Conservation (phyloP, 2,888 invertebrate species). For the Ormyrus labotus region DNA sequence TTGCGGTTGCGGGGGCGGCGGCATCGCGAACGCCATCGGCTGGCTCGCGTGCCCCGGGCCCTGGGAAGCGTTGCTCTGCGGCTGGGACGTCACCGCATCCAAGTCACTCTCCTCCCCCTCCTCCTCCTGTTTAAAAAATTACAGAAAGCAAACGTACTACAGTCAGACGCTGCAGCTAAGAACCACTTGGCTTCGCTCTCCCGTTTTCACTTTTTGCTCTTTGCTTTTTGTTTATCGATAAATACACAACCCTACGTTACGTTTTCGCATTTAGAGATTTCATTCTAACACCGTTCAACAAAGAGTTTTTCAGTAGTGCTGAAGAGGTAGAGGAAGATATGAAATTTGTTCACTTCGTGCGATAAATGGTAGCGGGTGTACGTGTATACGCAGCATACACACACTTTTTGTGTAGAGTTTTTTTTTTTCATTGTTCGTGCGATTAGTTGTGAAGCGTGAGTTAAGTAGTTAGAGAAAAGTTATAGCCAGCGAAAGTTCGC, state of each 20-base stretch:
- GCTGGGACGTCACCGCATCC: slow-evolving; percentile 79
- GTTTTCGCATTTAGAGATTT: no score
- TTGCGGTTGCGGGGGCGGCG: slow-evolving; percentile 78
- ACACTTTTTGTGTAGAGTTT: background rate
- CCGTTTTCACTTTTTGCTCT: no score
- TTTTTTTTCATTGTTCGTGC: slow-evolving; percentile 10
- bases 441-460: background rate
- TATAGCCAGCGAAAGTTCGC: slow-evolving; percentile 49
- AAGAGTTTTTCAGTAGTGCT: background rate
- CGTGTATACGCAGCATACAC: background rate
- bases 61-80: slow-evolving; percentile 77
- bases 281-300: no score
- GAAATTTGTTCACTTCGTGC: slow-evolving; percentile 23
- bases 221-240: no score
- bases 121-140: slow-evolving; percentile 41
- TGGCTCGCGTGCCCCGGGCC: slow-evolving; percentile 77
- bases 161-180: background rate
- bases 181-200: no score
- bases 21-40: slow-evolving; percentile 73
- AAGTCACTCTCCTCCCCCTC: slow-evolving; percentile 81
- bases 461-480: background rate
- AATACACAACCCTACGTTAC: no score
- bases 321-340: background rate
- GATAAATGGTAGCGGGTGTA: slow-evolving; percentile 12
- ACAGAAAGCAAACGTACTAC: background rate